A percentile compares a stretch with the other conserved stretches of the same genome.
Evolutionary conservation across 1,140 invertebrate species (phyloP).

Genomic region (Pantala flavescens): DNA sequence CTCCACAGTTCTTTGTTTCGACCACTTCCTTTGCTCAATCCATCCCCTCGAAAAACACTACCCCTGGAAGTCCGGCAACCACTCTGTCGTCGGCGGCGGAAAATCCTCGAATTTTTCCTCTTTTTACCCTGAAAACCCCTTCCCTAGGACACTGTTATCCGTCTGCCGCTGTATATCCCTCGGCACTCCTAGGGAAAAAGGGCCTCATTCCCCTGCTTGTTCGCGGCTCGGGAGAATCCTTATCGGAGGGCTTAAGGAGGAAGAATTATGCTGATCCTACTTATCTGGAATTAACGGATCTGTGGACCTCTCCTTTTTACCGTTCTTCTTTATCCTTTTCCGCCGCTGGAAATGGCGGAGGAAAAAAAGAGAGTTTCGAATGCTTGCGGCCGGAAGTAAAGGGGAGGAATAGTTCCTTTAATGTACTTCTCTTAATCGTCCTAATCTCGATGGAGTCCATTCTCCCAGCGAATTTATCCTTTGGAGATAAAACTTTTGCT

Average conservation of each 20-base stretch:
- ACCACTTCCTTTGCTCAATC: no score
- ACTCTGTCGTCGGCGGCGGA: no score
- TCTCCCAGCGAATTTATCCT: neutral
- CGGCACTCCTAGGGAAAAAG: neutral
- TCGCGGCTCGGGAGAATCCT: neutral
- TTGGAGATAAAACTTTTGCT: neutral
- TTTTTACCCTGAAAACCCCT: no score
- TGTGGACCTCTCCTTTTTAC: neutral
- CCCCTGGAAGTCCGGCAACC: no score
- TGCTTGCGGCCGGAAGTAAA: neutral
- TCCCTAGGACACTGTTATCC: no score
- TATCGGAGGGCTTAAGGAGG: conserved; percentile 7
- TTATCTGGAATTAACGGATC: neutral
- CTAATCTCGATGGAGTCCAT: conserved; percentile 5
- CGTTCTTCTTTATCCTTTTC: neutral
- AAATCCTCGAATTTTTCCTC: no score
- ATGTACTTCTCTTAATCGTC: neutral
- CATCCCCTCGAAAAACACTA: no score
- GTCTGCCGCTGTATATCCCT: no score
- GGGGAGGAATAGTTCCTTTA: neutral
- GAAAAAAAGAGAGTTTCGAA: neutral
- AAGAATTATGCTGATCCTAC: conserved; percentile 9
- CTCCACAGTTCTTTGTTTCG: no score
- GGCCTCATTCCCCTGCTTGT: neutral
- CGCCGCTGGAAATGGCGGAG: neutral